Conservation (phyloP, 2,888 invertebrate genomes). For the Apotomis capreana region DNA sequence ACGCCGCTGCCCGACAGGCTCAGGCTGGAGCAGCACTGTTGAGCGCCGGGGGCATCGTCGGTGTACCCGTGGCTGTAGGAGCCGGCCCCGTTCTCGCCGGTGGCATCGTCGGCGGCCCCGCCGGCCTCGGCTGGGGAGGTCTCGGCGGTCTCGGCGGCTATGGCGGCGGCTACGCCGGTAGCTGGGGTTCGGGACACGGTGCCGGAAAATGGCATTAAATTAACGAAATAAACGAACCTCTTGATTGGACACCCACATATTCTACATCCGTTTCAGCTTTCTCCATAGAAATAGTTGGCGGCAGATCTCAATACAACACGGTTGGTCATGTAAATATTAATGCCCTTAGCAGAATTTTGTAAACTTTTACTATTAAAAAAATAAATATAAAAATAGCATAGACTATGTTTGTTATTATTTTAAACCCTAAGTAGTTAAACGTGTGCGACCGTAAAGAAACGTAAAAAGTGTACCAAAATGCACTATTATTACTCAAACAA, state of each 20-base stretch:
- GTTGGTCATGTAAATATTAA: constrained; percentile 59
- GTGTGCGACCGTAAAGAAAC: not conserved
- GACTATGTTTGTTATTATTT: constrained; percentile 13
- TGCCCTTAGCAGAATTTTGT: constrained; percentile 15
- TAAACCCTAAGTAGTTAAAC: not conserved
- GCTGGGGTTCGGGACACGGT: constrained; percentile 36
- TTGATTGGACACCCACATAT: constrained; percentile 56
- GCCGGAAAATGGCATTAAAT: constrained; percentile 45
- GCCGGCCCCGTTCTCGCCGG: constrained; percentile 31
- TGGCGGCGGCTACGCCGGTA: constrained; percentile 49
- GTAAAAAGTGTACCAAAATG: no score
- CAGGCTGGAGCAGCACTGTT: constrained; percentile 66
- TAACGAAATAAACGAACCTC: constrained; percentile 44
- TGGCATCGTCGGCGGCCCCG: constrained; percentile 40
- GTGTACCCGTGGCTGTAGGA: constrained; percentile 42
- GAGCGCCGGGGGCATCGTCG: constrained; percentile 55
- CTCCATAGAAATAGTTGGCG: constrained; percentile 71
- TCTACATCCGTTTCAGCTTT: constrained; percentile 73
- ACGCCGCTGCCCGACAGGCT: constrained; percentile 68
- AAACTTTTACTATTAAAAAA: constrained; percentile 17
- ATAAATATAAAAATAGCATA: constrained; percentile 24
- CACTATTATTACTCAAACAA: no score
- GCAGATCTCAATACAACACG: constrained; percentile 68
- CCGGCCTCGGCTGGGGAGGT: constrained; percentile 50
- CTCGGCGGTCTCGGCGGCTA: constrained; percentile 47